Conservation (phyloP, 2,888 invertebrate genomes). For the Eumerus sabulonum region DNA sequence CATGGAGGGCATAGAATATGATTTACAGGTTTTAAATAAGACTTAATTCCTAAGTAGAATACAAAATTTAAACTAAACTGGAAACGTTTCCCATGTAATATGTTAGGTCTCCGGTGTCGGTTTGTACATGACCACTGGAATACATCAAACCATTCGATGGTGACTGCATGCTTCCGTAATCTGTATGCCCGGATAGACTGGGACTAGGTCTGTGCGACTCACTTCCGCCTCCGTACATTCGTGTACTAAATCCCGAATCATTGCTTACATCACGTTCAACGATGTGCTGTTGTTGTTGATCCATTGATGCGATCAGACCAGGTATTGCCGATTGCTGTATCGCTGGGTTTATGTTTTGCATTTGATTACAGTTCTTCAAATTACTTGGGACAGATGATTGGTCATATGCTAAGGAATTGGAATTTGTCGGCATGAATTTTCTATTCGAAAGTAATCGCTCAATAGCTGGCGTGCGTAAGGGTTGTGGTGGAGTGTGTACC, state of each 20-base stretch:
- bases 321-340: slow-evolving; percentile 49
- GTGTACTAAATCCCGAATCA: slow-evolving; percentile 92
- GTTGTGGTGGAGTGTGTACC: slow-evolving; percentile 56
- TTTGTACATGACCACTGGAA: slow-evolving; percentile 40
- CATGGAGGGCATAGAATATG: slow-evolving; percentile 36
- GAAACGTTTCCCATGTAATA: slow-evolving; percentile 79
- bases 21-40: slow-evolving; percentile 40
- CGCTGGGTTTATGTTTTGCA: slow-evolving; percentile 59
- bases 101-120: slow-evolving; percentile 58
- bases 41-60: slow-evolving; percentile 52
- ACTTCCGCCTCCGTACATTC: slow-evolving; percentile 85
- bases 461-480: slow-evolving; percentile 37
- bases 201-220: slow-evolving; percentile 87
- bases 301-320: slow-evolving; percentile 50
- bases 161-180: slow-evolving; percentile 61
- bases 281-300: slow-evolving; percentile 69
- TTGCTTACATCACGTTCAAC: slow-evolving; percentile 86
- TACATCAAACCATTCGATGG: slow-evolving; percentile 55
- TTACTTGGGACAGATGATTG: slow-evolving; percentile 31
- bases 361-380: slow-evolving; percentile 58
- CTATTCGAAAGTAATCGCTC: slow-evolving; percentile 57
- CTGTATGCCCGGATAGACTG: slow-evolving; percentile 82
- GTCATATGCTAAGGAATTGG: slow-evolving; percentile 57
- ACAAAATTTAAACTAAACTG: slow-evolving; percentile 82
- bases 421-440: slow-evolving; percentile 60